phyloP scores from a whole-genome alignment of 1,140 invertebrate species.

The Dufourea novaeangliae region DNA sequence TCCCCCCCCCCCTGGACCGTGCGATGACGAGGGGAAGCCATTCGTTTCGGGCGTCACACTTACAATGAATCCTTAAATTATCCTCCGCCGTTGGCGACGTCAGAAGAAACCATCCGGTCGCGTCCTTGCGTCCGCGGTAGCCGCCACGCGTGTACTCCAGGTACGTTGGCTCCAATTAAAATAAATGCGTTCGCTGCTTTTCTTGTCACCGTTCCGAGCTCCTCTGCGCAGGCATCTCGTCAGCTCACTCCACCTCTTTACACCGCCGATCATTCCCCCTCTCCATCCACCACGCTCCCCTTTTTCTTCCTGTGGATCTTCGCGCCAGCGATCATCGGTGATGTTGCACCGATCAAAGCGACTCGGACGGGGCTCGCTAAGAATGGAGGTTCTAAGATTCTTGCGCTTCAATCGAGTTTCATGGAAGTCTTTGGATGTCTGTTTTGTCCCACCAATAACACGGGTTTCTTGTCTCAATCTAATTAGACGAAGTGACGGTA shows the following conservation, averaged over 20 bases:
- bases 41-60: constrained; percentile 58
- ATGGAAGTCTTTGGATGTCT: neutral
- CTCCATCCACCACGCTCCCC: neutral
- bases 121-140: constrained; percentile 54
- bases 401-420: neutral
- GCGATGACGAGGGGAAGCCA: constrained; percentile 59
- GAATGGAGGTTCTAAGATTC: neutral
- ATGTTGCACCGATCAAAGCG: neutral
- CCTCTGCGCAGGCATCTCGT: constrained; percentile 46
- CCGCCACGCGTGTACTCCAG: constrained; percentile 31
- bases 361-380: neutral
- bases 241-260: too few relatives aligned
- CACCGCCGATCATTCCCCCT: too few relatives aligned
- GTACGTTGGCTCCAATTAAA: constrained; percentile 62
- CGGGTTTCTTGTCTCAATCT: too few relatives aligned
- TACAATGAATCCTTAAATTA: constrained; percentile 66
- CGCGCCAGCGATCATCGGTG: constrained; percentile 21
- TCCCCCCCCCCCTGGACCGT: constrained; percentile 1
- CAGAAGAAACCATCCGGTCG: constrained; percentile 33
- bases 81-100: constrained; percentile 40
- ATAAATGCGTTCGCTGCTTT: constrained; percentile 67
- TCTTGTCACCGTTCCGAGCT: constrained; percentile 60
- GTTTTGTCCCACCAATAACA: neutral
- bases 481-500: too few relatives aligned
- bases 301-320: neutral